A percentile compares a stretch with the other conserved stretches of the same genome.
These are phyloP conservation scores for Acronicta leporina DNA, from an alignment of 2,888 invertebrate species.

Conservation along the genomic window DNA sequence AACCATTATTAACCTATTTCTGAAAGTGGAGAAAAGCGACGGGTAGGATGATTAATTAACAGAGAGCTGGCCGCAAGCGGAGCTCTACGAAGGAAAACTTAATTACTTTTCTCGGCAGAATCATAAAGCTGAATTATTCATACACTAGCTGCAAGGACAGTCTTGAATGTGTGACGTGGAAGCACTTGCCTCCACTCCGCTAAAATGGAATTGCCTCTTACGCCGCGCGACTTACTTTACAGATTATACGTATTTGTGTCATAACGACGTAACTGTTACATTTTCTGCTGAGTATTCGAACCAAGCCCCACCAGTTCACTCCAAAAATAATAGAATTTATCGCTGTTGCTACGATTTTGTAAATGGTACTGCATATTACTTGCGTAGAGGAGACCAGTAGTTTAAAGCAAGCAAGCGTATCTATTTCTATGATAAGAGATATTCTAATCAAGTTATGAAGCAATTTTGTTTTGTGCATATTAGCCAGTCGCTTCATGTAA, in stretches of 20 bases:
- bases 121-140: slow-evolving; percentile 82
- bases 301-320: slow-evolving; percentile 7
- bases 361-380: slow-evolving; percentile 26
- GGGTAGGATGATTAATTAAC: slow-evolving; percentile 83
- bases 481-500: too few relatives aligned
- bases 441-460: too few relatives aligned
- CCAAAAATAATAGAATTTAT: slow-evolving; percentile 18
- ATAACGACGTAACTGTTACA: slow-evolving; percentile 19
- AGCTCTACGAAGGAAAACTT: slow-evolving; percentile 78
- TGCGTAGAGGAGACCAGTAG: slow-evolving; percentile 1
- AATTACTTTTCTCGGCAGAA: slow-evolving; percentile 83
- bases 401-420: too few relatives aligned
- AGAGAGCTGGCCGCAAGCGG: slow-evolving; percentile 76
- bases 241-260: slow-evolving; percentile 48
- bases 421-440: too few relatives aligned
- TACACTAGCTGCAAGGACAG: slow-evolving; percentile 70
- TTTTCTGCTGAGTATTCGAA: slow-evolving; percentile 19
- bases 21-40: slow-evolving; percentile 76
- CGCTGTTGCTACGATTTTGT: slow-evolving; percentile 22
- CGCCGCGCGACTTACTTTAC: slow-evolving; percentile 50
- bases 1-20: slow-evolving; percentile 81
- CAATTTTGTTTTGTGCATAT: too few relatives aligned
- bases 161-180: slow-evolving; percentile 63
- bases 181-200: slow-evolving; percentile 60
- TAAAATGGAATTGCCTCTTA: slow-evolving; percentile 71